Evolutionary conservation across 2,113 vertebrate genomes (phyloP), one percentile per base, ranked within the genome.

Genomic region (Girardinichthys multiradiatus): DNA sequence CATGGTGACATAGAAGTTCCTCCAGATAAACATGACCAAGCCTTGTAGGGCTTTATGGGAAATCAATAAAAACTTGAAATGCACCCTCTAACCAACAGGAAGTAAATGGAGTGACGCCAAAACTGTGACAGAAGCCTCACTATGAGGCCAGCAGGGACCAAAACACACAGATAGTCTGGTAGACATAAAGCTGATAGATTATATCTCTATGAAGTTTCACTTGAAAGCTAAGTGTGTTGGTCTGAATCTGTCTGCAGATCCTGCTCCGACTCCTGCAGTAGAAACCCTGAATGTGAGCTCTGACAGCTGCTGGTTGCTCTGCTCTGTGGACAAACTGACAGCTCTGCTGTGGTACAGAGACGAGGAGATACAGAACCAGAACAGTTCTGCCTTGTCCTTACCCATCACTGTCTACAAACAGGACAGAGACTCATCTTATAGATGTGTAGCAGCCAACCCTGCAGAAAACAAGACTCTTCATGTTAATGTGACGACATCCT

Each of bases 371-470:
- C 57, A 13, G 12, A 58, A 28, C n/a, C 57, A 58, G 57, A 58
- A 3, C 11, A 26, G 11, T 13, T 58, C 57, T 58, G 57, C 13
- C 4, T 2, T 15, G 2, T 58, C 12, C 4, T 28, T 58, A 15
- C 11, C 3, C 11, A 3, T 58, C 11, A 58, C 12, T 58, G 26
- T 58, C n/a, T 5, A 6, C 15, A 58, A 2, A 2, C n/a, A 58
- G 26, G 57, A 58, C 27, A 26, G 9, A 58, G 4, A 6, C 0
- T 26, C 57, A 27, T 26, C 14, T 4, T 58, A 58, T 11, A 58
- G 57, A 58, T 58, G 57, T 28, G 57, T 15, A 58, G n/a, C 57
- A 27, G 57, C 57, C n/a, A 58, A 58, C 27, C 57, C 57, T 58
- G 57, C 57, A 58, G 57, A 58, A 8, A 58, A 58, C n/a, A 58